phyloP scores from a whole-genome alignment of 2,113 vertebrate species.

The Prunella fulvescens region DNA sequence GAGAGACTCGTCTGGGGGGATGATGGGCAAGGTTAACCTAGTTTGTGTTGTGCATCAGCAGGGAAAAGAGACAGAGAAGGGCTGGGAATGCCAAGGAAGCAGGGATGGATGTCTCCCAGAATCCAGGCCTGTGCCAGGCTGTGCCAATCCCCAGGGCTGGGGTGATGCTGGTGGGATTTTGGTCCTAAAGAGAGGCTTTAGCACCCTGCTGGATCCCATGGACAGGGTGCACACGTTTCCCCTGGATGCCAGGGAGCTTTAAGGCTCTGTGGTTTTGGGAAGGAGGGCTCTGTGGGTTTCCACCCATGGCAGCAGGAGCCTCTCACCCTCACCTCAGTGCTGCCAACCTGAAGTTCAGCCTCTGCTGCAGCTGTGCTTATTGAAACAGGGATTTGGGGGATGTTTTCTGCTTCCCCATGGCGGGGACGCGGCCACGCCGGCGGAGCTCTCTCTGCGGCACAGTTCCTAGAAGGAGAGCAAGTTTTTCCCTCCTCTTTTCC shows the following conservation, averaged over 20 bases:
- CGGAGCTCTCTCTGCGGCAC: accelerated
- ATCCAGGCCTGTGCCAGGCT: neutral
- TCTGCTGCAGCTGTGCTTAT: neutral
- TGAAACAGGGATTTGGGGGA: accelerated
- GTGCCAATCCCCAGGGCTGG: neutral
- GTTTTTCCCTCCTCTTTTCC: constrained; percentile 42
- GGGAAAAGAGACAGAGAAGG: neutral
- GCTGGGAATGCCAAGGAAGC: neutral
- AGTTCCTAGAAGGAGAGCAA: constrained; percentile 54
- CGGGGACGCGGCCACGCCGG: accelerated
- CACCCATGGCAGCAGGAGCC: accelerated
- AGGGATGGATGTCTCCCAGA: neutral
- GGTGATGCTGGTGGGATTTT: neutral
- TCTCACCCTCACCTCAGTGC: neutral
- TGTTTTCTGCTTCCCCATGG: accelerated
- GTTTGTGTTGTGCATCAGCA: accelerated
- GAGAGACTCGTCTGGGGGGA: neutral
- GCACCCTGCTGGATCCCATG: accelerated
- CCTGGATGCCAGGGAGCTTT: neutral
- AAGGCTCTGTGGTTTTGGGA: neutral
- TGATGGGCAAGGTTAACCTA: neutral
- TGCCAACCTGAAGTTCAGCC: neutral
- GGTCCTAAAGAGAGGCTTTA: neutral
- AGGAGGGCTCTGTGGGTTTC: neutral
- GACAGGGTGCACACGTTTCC: accelerated